Conservation (phyloP, 1,140 invertebrate species). For the Drosophila aff. region DNA sequence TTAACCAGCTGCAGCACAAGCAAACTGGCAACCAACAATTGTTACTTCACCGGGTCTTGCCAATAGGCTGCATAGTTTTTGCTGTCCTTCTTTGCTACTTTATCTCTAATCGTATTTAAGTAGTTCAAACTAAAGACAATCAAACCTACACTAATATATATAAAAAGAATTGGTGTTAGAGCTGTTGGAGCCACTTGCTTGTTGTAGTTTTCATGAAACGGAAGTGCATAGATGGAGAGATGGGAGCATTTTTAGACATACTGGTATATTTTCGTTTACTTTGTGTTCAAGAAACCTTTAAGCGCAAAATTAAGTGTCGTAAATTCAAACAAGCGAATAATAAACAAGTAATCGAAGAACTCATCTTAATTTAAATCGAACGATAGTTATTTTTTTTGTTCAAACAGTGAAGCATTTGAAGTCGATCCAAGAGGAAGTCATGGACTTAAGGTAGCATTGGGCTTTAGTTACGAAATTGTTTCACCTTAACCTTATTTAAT, state of each 20-base stretch:
- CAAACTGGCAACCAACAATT: constrained; percentile 8
- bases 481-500: neutral
- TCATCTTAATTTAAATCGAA: neutral
- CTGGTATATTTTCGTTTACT: constrained; percentile 42
- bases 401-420: constrained; percentile 1
- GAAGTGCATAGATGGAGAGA: constrained; percentile 15
- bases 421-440: neutral
- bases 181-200: constrained; percentile 17
- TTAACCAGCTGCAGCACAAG: constrained; percentile 40
- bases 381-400: neutral
- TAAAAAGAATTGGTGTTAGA: neutral
- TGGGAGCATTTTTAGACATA: constrained; percentile 50
- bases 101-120: constrained; percentile 57
- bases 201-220: constrained; percentile 1
- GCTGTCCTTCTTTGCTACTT: constrained; percentile 73
- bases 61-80: constrained; percentile 59
- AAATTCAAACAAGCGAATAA: constrained; percentile 49
- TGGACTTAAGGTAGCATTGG: neutral
- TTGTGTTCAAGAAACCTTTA: constrained; percentile 39
- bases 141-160: constrained; percentile 2
- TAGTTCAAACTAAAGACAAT: constrained; percentile 6
- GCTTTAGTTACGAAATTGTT: neutral
- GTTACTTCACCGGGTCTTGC: constrained; percentile 44
- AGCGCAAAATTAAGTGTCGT: constrained; percentile 65
- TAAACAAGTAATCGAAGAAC: constrained; percentile 12